phyloP scores from a whole-genome alignment of 2,797 vertebrate species.

The Sebastes ruberrimus region DNA sequence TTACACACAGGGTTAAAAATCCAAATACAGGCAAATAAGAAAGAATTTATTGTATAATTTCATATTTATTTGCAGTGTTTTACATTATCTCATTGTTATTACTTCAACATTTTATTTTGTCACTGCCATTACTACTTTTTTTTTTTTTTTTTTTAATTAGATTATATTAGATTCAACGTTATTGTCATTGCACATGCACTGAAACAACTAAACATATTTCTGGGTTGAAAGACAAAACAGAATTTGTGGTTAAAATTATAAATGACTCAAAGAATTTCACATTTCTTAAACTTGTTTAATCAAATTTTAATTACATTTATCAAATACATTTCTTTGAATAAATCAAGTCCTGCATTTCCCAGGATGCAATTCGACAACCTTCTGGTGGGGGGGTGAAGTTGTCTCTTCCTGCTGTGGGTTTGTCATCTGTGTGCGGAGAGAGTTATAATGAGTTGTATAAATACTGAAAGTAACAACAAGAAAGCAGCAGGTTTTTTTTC shows the following conservation, averaged over 20 bases:
- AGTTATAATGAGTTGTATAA: not conserved
- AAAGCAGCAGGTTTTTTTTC: not conserved
- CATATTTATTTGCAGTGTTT: not conserved
- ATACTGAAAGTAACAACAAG: not conserved
- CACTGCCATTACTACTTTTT: not conserved
- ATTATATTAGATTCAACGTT: not conserved
- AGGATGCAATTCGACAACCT: not conserved
- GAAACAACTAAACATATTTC: not conserved
- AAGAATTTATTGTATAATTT: not conserved
- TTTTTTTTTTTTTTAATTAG: not conserved
- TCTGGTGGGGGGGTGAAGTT: no score
- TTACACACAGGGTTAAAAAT: not conserved
- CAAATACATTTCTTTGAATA: not conserved
- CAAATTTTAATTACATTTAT: not conserved
- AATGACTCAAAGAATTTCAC: not conserved
- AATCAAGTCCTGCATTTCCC: not conserved
- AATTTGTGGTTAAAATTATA: not conserved
- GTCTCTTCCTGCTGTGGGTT: not conserved
- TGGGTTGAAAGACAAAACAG: not conserved
- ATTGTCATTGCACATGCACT: not conserved
- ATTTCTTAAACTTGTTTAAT: not conserved
- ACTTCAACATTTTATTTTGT: not conserved
- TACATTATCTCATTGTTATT: not conserved
- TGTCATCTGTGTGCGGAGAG: not conserved
- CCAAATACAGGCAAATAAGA: not conserved